Base-by-base conservation (phyloP, 2,113 vertebrate species). In the Bujurquina vittata region DNA sequence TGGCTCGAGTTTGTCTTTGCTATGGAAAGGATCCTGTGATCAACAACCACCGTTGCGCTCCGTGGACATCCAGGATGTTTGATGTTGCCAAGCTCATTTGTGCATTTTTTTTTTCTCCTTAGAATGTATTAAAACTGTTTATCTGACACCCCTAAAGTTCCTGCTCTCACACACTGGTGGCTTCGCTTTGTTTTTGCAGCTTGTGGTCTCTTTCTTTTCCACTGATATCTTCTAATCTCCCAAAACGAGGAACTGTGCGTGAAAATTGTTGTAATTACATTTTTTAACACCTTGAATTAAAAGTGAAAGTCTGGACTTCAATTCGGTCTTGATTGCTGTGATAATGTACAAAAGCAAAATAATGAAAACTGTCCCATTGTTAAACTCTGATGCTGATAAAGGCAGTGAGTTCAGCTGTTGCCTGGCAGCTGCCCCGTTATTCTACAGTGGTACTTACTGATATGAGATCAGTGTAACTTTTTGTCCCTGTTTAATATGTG, bases 1-100 rank as follows among this genome's bases (percentile, higher is more conserved):
- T 72, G 46, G 65, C 65, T 72, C 29, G 17, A 31, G 43, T 52
- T 31, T 72, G 31, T 52, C 43, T 72, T 72, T 72, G n/a, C 26
- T 52, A 52, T 72, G 65, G 65, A 72, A 72, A 72, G 17, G 17
- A 72, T 72, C 67, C 67, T 72, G 26, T 33, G 67, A 54, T 72
- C 67, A 33, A 33, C 46, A 52, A n/a, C 26, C 65, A 72, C 26
- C 3, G 17, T 31, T 52, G 46, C 7, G 5, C 23, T 72, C 46
- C 12, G 10, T n/a, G 65, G 26, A 52, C 26, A 72, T 52, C 46
- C 43, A 72, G 46, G 65, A 18, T 7, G 9, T 69, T 69, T 52
- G 43, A 69, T 52, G 17, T 72, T 72, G 26, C 23, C 40, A 52
- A 31, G 17, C 20, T 72, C 26, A 52, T 31, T 49, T 72, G 10